phyloP scores from a whole-genome alignment of 2,797 vertebrate genomes.

The Neopelma chrysocephalum region DNA sequence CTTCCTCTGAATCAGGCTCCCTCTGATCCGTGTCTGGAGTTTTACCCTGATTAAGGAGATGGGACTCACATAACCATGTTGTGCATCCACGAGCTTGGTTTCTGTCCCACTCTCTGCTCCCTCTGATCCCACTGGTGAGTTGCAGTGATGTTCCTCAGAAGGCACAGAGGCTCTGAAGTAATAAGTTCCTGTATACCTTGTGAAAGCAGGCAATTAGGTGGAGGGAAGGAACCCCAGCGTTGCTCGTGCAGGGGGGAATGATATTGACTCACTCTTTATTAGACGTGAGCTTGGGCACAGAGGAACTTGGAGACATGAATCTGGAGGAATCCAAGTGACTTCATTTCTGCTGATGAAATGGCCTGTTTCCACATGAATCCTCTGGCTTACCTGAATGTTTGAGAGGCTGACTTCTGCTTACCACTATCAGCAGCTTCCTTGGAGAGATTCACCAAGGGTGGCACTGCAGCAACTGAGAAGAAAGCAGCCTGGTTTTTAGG shows the following conservation, averaged over 20 bases:
- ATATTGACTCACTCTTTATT: constrained; percentile 54
- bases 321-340: not conserved
- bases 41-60: not conserved
- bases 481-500: not conserved
- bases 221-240: not conserved
- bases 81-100: not conserved
- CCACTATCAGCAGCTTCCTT: not conserved
- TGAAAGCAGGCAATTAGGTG: constrained; percentile 52
- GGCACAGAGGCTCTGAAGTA: constrained; percentile 63
- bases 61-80: rapidly evolving
- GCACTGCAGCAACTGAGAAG: not conserved
- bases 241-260: not conserved
- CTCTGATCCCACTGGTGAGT: not conserved
- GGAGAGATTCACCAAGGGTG: not conserved
- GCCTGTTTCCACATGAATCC: not conserved
- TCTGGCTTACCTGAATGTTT: not conserved
- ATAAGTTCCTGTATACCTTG: constrained; percentile 54
- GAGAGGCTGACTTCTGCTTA: not conserved
- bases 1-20: not conserved
- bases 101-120: not conserved
- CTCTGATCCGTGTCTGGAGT: not conserved
- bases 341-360: not conserved
- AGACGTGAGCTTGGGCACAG: constrained; percentile 1
- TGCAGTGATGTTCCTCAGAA: constrained; percentile 19
- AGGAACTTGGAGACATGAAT: not conserved